phyloP scores from a whole-genome alignment of 2,113 vertebrate species.

The Verasper variegatus region DNA sequence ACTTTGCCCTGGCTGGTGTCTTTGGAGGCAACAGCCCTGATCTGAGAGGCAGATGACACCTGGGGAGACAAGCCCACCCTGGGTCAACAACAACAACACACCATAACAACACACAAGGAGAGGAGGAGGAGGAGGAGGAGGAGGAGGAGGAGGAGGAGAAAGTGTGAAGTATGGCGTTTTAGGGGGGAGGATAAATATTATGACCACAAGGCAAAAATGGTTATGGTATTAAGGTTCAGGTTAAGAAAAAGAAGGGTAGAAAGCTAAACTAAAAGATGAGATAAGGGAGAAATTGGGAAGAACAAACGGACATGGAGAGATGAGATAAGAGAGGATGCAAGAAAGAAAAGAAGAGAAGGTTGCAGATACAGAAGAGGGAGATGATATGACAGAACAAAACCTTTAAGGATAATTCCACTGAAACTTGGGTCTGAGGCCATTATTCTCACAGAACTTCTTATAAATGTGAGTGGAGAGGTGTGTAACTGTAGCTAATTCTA shows the following conservation, averaged over 20 bases:
- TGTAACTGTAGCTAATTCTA: no score
- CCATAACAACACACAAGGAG: conserved; percentile 3
- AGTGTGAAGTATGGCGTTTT: no score
- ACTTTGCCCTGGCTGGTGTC: conserved; percentile 77
- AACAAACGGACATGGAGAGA: neutral
- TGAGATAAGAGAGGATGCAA: no score
- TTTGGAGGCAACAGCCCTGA: conserved; percentile 68
- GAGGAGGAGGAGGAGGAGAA: neutral
- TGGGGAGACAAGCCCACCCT: conserved; percentile 74
- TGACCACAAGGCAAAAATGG: neutral
- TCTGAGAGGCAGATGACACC: conserved; percentile 77
- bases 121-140: conserved; percentile 2
- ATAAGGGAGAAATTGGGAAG: neutral
- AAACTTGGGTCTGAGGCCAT: neutral
- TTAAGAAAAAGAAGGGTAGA: no score
- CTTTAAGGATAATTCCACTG: neutral
- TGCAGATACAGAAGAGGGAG: neutral
- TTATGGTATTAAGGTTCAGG: no score
- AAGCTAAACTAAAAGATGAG: neutral
- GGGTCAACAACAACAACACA: conserved; percentile 57
- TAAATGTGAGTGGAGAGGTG: no score
- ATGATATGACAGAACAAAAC: neutral
- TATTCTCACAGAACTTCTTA: neutral
- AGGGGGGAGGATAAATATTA: neutral
- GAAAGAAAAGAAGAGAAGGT: neutral